Conservation (phyloP, 2,888 invertebrate species). For the Ophion ventricosus region DNA sequence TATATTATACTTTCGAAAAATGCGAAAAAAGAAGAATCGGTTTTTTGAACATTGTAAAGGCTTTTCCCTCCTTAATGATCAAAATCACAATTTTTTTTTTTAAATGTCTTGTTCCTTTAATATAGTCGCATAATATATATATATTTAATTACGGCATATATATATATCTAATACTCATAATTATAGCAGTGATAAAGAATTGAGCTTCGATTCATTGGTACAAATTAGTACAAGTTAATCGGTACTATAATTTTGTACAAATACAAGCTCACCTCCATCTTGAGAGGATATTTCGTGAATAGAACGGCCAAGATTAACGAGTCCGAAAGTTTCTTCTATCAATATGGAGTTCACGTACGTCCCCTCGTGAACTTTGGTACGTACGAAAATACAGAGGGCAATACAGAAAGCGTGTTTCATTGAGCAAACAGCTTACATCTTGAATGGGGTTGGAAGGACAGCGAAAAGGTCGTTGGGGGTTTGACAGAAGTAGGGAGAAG, state of each 20-base stretch:
- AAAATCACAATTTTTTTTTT: no score
- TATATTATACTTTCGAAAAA: no score
- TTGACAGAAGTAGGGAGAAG: neutral
- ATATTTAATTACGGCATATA: no score
- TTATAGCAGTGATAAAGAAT: no score
- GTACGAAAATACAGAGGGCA: slow-evolving; percentile 1
- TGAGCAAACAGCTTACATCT: neutral
- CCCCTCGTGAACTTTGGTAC: neutral
- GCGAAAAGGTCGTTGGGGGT: neutral
- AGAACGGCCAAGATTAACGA: slow-evolving; percentile 9
- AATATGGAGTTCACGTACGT: slow-evolving; percentile 13
- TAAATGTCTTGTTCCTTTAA: no score
- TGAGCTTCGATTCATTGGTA: neutral
- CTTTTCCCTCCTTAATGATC: no score
- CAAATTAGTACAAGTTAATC: neutral
- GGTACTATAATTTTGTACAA: neutral
- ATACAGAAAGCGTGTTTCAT: neutral
- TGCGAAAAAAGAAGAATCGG: no score
- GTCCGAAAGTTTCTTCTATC: neutral
- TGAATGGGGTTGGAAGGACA: neutral
- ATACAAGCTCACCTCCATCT: neutral
- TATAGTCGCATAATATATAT: no score
- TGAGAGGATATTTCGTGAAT: neutral
- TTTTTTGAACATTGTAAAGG: no score
- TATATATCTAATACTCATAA: no score